Conservation (phyloP, 2,113 vertebrate genomes). For the Engraulis encrasicolus region DNA sequence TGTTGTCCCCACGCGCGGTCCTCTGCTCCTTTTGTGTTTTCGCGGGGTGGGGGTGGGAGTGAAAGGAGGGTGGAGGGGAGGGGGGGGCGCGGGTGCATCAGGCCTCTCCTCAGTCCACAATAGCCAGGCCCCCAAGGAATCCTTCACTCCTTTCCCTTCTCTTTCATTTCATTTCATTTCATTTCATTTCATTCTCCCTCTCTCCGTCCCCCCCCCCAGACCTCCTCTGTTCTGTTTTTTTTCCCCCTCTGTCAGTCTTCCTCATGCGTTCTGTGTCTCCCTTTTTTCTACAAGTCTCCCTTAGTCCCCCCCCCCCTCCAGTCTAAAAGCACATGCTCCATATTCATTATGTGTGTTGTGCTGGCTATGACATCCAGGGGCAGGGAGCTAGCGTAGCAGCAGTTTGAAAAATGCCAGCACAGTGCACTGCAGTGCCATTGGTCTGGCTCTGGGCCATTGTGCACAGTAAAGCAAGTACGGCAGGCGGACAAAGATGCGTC, state of each 20-base stretch:
- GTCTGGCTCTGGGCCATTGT: too few species aligned
- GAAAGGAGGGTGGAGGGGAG: conserved; percentile 37
- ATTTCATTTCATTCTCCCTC: conserved; percentile 41
- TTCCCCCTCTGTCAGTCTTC: too few species aligned
- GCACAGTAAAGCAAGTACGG: too few species aligned
- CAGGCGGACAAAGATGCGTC: too few species aligned
- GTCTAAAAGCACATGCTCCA: conserved; percentile 80
- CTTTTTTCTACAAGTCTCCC: conserved; percentile 30
- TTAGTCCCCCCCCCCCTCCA: conserved; percentile 16
- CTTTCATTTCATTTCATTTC: conserved; percentile 36
- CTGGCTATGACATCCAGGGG: background rate
- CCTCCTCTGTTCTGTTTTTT: background rate
- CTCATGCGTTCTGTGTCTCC: background rate
- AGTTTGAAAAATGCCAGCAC: conserved; percentile 66
- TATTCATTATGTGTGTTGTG: conserved; percentile 81
- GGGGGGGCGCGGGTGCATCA: conserved; percentile 73
- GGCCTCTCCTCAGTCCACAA: conserved; percentile 77
- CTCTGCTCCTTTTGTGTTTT: conserved; percentile 33
- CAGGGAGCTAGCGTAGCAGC: too few species aligned
- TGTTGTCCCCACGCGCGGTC: background rate
- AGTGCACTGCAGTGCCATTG: conserved; percentile 26
- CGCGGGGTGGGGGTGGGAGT: conserved; percentile 60
- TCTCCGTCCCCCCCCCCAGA: conserved; percentile 17
- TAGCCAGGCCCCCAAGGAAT: conserved; percentile 70
- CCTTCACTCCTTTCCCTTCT: too few species aligned